Evolutionary conservation across 1,140 invertebrate genomes (phyloP), one percentile per base, ranked within the genome.

Genomic region (Cydia fagiglandana): DNA sequence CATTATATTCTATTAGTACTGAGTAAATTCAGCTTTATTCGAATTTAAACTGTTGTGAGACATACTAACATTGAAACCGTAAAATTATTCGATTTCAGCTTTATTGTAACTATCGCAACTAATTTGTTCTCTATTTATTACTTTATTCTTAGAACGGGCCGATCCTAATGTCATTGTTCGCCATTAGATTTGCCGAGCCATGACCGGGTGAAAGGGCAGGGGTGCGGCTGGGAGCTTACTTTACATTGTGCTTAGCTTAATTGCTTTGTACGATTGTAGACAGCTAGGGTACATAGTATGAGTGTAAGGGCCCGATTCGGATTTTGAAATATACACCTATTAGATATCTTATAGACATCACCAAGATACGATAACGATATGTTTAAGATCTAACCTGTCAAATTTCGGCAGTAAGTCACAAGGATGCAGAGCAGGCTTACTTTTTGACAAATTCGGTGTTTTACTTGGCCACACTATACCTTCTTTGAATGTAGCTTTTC

Each of bases 191-290:
- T 70, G 15, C 66, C 34, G 66, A 70, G 34, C 38, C 66, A 38
- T 70, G 66, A 70, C 66, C 66, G 66, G 56, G 30, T 17, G 66
- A 41, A 70, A 70, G 66, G 34, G 66, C 66, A 38, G 45, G 17
- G 30, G 56, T 61, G 34, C n/a, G 66, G 34, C 66, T 10, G 6
- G 2, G 28, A 38, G 66, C 20, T 61, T 61, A 24, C 17, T 12
- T 61, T 24, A 24, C 56, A 5, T 61, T 61, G 17, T 24, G 20
- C 56, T 61, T 53, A 53, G 50, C 17, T 61, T 61, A 61, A 61
- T 61, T 61, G n/a, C 56, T 10, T 24, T 61, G 9, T 24, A 24
- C 6, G 56, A 61, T 6, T 61, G 56, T 10, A 61, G 50, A 53
- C 13, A n/a, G n/a, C n/a, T n/a, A n/a, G 5, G 12, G 15, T n/a